Evolutionary conservation across 2,888 invertebrate species (phyloP).

Genomic region (Agrochola macilenta): DNA sequence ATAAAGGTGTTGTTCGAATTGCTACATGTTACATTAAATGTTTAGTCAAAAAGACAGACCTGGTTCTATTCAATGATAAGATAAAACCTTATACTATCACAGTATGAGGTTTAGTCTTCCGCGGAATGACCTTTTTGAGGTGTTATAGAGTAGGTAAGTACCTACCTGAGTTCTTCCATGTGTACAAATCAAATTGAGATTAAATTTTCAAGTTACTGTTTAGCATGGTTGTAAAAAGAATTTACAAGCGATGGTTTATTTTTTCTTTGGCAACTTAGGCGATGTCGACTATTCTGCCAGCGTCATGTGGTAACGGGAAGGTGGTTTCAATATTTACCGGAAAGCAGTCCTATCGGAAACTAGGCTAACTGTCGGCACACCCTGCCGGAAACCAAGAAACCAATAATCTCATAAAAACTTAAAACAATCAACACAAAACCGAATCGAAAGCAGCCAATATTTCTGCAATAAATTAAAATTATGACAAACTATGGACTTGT

Average conservation of each 20-base stretch:
- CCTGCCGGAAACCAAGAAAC: background rate
- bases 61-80: background rate
- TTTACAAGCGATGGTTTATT: background rate
- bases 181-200: background rate
- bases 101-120: no score
- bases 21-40: background rate
- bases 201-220: no score
- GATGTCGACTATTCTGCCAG: no score
- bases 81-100: no score
- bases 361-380: background rate
- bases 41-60: background rate
- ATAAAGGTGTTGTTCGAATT: background rate
- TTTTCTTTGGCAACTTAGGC: no score
- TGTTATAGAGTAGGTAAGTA: no score
- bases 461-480: constrained; percentile 65
- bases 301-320: no score
- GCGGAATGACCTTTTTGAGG: no score
- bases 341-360: background rate
- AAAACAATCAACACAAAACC: constrained; percentile 14
- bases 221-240: background rate
- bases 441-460: constrained; percentile 34
- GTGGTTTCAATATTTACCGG: background rate
- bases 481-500: constrained; percentile 65
- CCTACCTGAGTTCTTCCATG: no score
- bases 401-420: background rate